These are phyloP conservation scores for Syngnathus scovelli DNA, from an alignment of 2,113 vertebrate genomes.

Conservation along the genomic window DNA sequence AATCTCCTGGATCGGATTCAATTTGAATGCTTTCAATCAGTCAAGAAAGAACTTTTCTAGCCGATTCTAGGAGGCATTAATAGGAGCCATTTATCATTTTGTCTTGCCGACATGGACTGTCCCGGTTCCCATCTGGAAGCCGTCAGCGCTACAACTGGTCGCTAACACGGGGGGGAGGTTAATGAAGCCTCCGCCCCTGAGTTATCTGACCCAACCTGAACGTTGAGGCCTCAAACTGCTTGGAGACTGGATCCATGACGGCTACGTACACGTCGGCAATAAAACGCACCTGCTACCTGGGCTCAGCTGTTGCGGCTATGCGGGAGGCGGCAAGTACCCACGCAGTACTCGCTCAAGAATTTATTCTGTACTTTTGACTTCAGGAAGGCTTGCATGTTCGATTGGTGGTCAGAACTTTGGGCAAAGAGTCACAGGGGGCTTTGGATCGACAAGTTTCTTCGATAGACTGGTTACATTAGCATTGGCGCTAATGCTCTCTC, in stretches of 20 bases:
- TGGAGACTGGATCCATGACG: constrained; percentile 62
- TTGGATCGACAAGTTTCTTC: background rate
- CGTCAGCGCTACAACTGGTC: constrained; percentile 57
- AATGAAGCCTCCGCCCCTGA: constrained; percentile 50
- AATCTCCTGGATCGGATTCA: too few relatives aligned
- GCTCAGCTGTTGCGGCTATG: constrained; percentile 55
- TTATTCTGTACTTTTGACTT: too few relatives aligned
- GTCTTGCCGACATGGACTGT: constrained; percentile 45
- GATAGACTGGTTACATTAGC: background rate
- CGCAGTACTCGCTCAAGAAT: too few relatives aligned
- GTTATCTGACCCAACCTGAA: constrained; percentile 51
- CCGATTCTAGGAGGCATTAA: constrained; percentile 37
- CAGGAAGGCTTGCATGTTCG: background rate
- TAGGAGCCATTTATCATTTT: constrained; percentile 38
- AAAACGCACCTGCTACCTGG: constrained; percentile 68
- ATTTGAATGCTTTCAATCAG: too few relatives aligned
- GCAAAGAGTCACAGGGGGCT: background rate
- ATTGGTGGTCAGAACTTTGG: too few relatives aligned
- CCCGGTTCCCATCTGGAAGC: constrained; percentile 60
- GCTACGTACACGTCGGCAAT: constrained; percentile 56
- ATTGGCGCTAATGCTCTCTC: background rate
- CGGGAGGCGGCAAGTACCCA: background rate
- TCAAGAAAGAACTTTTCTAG: too few relatives aligned
- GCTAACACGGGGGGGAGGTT: constrained; percentile 59
- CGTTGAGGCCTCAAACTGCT: constrained; percentile 61